Evolutionary conservation across 92 coral and sea anemone species (phyloP).

Genomic region (Palythoa grandiflora): DNA sequence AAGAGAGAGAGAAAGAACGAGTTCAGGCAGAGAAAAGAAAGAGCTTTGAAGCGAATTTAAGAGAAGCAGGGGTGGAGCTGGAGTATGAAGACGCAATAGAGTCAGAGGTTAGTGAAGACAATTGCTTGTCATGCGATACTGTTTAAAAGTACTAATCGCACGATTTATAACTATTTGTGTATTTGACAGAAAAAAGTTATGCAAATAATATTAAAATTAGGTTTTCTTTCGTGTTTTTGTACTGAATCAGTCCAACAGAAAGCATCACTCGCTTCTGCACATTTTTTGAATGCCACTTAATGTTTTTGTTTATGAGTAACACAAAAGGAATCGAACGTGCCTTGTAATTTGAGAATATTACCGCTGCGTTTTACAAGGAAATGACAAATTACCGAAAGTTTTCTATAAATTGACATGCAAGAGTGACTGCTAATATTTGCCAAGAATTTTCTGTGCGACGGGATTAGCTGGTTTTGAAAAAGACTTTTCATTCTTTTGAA

Average conservation of each 20-base stretch:
- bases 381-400: too few species aligned
- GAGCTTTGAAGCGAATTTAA: conserved; percentile 72
- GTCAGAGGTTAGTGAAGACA: conserved; percentile 70
- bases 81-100: conserved; percentile 86
- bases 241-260: neutral
- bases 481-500: too few species aligned
- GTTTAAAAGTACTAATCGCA: neutral
- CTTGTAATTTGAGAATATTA: too few species aligned
- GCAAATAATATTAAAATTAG: neutral
- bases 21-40: conserved; percentile 73
- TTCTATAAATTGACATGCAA: too few species aligned
- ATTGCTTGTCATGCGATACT: neutral
- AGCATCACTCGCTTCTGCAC: neutral
- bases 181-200: neutral
- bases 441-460: too few species aligned
- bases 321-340: too few species aligned
- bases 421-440: too few species aligned
- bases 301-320: neutral
- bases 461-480: too few species aligned
- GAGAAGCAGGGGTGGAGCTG: conserved; percentile 76
- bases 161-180: neutral
- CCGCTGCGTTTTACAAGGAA: too few species aligned
- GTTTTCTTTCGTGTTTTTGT: neutral
- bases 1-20: conserved; percentile 67
- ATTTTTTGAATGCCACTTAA: neutral